Base-by-base conservation (phyloP, 2,113 vertebrate genomes). In the Syrmaticus mikado region DNA sequence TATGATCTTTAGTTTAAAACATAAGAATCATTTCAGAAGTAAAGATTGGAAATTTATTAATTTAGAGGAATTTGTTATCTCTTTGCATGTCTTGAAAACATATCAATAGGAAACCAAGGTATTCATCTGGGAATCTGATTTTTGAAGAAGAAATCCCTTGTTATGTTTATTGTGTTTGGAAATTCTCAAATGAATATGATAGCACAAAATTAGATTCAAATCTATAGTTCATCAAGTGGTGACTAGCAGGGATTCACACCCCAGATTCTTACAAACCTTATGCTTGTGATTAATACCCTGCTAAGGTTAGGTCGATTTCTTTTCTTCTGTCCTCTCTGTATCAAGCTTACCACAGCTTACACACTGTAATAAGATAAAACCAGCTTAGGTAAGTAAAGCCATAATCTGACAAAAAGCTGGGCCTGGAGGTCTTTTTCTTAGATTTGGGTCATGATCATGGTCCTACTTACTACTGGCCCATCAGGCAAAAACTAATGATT, bases 381-480 rank as follows among this genome's bases (percentile, higher is more conserved):
- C 93, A 91, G 87, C 85, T 95, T 96, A 95, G 90, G 92, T 95
- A 95, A 94, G 89, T 89, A 93, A 94, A 96, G 66, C 87, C 67
- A 27, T 94, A 94, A 84, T 93, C 92, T 96, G 95, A 95, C 92
- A 92, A 92, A 94, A 92, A 94, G 83, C 90, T 84, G 88, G 74
- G 82, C 93, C 91, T 85, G 24, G 4, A 96, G 97, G 95, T 72
- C 73, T 92, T 94, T 95, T 89, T 45, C 78, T 93, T 77, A 96
- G 92, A 96, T 97, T 94, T 95, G 85, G 95, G 80, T 96, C 89
- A 87, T 88, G 94, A 92, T 90, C 58, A 34, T 75, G 53, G 76
- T 78, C 66, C n/a, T 45, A 88, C 80, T 97, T 90, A 80, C 68
- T 67, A 57, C 46, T 72, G 81, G 82, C 80, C 85, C 62, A 78